Percentiles rank a stretch among this genome's conserved stretches.
Conservation (phyloP, 1,140 invertebrate genomes). For the Hormaphis cornu region DNA sequence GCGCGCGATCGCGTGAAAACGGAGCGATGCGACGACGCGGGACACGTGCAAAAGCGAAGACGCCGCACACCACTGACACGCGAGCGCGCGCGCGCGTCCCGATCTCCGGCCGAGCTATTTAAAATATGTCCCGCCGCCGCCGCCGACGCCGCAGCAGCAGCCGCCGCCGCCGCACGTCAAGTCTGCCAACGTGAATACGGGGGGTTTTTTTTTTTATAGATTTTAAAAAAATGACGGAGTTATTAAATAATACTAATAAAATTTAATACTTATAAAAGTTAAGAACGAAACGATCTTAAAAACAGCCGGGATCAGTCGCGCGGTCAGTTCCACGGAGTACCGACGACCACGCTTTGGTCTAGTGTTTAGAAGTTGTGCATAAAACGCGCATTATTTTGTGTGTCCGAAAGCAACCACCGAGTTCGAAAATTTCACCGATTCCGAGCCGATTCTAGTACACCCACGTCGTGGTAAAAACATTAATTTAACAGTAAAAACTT, state of each 20-base stretch:
- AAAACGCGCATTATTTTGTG: too few species aligned
- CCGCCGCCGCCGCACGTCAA: background rate
- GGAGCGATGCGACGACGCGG: background rate
- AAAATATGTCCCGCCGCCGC: slow-evolving; percentile 24
- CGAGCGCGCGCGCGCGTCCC: background rate
- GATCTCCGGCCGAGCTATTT: slow-evolving; percentile 8
- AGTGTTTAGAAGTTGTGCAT: too few species aligned
- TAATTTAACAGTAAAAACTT: too few species aligned
- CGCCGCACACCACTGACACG: background rate
- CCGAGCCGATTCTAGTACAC: too few species aligned
- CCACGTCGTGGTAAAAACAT: too few species aligned
- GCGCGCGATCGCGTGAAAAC: background rate
- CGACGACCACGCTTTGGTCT: too few species aligned
- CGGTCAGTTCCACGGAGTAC: too few species aligned
- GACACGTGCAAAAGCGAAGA: background rate
- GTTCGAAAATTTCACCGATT: too few species aligned
- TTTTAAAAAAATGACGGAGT: background rate
- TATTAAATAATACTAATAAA: too few species aligned
- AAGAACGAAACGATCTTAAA: background rate
- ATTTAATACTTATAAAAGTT: too few species aligned
- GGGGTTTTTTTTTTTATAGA: background rate
- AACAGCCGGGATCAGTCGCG: too few species aligned
- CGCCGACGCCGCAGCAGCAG: background rate
- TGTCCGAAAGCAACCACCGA: too few species aligned
- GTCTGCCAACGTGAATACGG: slow-evolving; percentile 16